A percentile compares a stretch with the other conserved stretches of the same genome.
Evolutionary conservation across 1,140 invertebrate genomes (phyloP).

Genomic region (Drosophila lowei): DNA sequence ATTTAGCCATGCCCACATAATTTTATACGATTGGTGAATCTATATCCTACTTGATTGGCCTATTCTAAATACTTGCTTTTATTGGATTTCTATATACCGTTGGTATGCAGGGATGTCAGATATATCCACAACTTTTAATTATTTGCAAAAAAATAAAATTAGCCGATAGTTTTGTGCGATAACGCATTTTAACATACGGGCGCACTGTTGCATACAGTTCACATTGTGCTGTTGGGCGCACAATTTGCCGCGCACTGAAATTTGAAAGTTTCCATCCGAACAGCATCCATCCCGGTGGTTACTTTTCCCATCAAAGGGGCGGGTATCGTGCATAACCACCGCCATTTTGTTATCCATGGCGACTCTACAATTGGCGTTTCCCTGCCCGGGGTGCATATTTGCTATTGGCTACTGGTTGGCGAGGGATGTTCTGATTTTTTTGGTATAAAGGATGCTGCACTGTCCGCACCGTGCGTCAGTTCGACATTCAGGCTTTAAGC

Average conservation of each 20-base stretch:
- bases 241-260: background rate
- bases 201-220: too few species aligned
- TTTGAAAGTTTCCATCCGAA: background rate
- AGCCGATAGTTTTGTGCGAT: too few species aligned
- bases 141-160: too few species aligned
- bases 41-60: too few species aligned
- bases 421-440: slow-evolving; percentile 10
- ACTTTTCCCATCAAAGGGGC: slow-evolving; percentile 9
- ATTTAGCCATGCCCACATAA: too few species aligned
- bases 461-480: slow-evolving; percentile 48
- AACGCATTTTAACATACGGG: too few species aligned
- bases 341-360: slow-evolving; percentile 58
- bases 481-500: slow-evolving; percentile 32
- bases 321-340: slow-evolving; percentile 3
- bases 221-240: too few species aligned
- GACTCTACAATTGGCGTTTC: slow-evolving; percentile 32
- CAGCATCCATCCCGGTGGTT: slow-evolving; percentile 42
- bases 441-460: slow-evolving; percentile 68
- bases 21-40: too few species aligned
- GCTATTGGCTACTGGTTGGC: slow-evolving; percentile 39
- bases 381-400: background rate
- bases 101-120: too few species aligned
- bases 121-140: too few species aligned
- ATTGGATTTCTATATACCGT: too few species aligned
- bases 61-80: too few species aligned